Conservation (phyloP, 2,113 vertebrate species). For the Oophaga pumilio region DNA sequence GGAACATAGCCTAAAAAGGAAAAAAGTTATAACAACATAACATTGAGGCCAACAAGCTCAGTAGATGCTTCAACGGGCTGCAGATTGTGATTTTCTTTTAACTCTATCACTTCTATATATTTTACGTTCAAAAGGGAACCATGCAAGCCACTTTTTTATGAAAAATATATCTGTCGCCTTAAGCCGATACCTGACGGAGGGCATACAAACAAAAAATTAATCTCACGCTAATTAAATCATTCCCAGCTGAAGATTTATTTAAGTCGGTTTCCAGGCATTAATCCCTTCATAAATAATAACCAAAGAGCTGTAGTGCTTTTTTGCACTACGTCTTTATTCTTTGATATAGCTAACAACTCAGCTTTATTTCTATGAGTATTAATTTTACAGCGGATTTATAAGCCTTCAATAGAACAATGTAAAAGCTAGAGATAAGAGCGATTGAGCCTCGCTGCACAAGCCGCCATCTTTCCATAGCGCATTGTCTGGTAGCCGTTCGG, state of each 20-base stretch:
- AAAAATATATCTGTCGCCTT: background rate
- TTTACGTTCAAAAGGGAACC: too few relatives aligned
- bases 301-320: background rate
- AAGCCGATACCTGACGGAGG: background rate
- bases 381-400: background rate
- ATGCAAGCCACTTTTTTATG: background rate
- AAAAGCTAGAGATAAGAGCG: background rate
- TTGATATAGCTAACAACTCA: background rate
- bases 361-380: background rate
- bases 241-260: background rate
- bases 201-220: background rate
- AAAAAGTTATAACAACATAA: too few relatives aligned
- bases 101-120: too few relatives aligned
- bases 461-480: background rate
- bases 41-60: too few relatives aligned
- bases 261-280: background rate
- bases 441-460: background rate
- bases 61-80: too few relatives aligned
- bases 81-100: too few relatives aligned
- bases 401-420: background rate
- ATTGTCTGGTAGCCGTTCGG: conserved; percentile 5
- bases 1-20: too few relatives aligned
- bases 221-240: background rate
- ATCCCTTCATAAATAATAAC: background rate
- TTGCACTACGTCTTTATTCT: background rate